Evolutionary conservation across 2,888 invertebrate genomes (phyloP), one percentile per base, ranked within the genome.

Genomic region (Emmelina monodactyla): DNA sequence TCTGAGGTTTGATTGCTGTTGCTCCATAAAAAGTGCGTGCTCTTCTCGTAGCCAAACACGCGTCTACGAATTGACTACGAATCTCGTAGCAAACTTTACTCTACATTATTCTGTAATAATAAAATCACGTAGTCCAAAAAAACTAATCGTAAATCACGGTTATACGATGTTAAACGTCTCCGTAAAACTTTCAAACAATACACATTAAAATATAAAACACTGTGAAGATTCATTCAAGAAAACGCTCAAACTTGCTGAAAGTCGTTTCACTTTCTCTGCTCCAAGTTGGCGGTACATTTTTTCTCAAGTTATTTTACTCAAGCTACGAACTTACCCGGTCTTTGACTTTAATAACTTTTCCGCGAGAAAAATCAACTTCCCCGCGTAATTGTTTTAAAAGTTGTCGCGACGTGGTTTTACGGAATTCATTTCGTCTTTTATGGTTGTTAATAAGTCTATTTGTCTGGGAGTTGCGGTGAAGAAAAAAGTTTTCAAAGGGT

Each of bases 321-420:
- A 76, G 76, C n/a, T n/a, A 70, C 70, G 64, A 79, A 76, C 72
- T 76, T 78, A 76, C 78, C 76, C 71, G 72, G 78, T 78, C 73
- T 76, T 78, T 78, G 78, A 78, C 78, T 78, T 78, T 76, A 78
- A 78, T 78, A 78, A 79, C 76, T 79, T 78, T 78, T 75, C 76
- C 73, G 76, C 78, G 75, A 25, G 25, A 25, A 25, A 25, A 25
- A 25, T 25, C n/a, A 25, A 25, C 25, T 25, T 25, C 11, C 13
- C 13, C 13, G 29, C 13, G 4, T 14, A 29, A 29, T 29, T 29
- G 12, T 29, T 29, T 29, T 29, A 12, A 13, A 12, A 29, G 13
- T 14, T 12, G 25, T 25, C 11, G 25, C 11, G n/a, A n/a, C 25
- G 25, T 9, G 5, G 5, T 19, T 19, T 19, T 19, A 19, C 9